phyloP scores from a whole-genome alignment of 2,888 invertebrate genomes.

The Cremastobaeus sp. region DNA sequence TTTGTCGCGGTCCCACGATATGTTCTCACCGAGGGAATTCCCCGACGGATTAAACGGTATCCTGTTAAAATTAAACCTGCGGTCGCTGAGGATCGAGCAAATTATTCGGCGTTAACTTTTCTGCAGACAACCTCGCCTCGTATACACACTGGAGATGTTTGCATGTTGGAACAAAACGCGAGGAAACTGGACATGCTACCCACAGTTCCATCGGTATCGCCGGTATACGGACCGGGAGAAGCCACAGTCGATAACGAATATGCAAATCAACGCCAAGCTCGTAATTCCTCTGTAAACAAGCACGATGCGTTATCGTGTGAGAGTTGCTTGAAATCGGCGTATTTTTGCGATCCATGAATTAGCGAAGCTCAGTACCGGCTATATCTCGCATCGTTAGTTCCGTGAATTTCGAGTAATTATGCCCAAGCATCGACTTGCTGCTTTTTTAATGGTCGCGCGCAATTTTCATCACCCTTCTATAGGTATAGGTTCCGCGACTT shows the following conservation, averaged over 20 bases:
- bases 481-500: too few species aligned
- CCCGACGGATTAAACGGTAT: conserved; percentile 60
- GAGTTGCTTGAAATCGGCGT: conserved; percentile 47
- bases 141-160: conserved; percentile 39
- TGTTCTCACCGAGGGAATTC: conserved; percentile 57
- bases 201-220: conserved; percentile 42
- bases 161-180: conserved; percentile 9
- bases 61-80: too few species aligned
- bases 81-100: conserved; percentile 64
- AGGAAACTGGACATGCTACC: conserved; percentile 41
- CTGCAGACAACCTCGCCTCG: conserved; percentile 62
- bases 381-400: conserved; percentile 55
- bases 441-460: conserved; percentile 38
- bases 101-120: conserved; percentile 69
- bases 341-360: conserved; percentile 55
- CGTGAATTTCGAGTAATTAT: conserved; percentile 57
- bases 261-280: conserved; percentile 58
- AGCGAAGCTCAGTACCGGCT: conserved; percentile 54
- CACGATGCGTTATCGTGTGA: conserved; percentile 51
- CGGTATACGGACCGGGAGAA: conserved; percentile 35
- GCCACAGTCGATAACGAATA: conserved; percentile 55
- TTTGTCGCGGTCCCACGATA: too few species aligned
- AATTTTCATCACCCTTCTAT: too few species aligned
- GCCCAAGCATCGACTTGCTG: conserved; percentile 29
- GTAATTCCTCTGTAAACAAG: conserved; percentile 58